Conservation (phyloP, 2,888 invertebrate genomes). For the Mythimna impura region DNA sequence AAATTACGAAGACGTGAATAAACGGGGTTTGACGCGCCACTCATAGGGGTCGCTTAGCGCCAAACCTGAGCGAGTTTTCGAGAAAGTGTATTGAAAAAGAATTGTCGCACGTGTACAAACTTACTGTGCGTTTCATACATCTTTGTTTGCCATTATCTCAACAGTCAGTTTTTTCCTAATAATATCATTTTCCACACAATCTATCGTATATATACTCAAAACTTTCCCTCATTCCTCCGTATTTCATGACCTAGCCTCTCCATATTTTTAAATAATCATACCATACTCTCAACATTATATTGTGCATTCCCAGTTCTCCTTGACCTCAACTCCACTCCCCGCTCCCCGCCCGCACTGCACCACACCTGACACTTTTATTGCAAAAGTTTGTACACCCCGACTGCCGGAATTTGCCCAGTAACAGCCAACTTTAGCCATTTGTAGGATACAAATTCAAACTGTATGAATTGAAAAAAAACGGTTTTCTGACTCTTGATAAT, state of each 20-base stretch:
- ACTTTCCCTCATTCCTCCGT: not conserved
- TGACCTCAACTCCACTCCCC: conserved; percentile 25
- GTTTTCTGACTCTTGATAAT: conserved; percentile 65
- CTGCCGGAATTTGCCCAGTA: conserved; percentile 71
- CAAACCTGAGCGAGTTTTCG: no score
- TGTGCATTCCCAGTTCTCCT: conserved; percentile 31
- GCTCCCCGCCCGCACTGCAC: conserved; percentile 57
- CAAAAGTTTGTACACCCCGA: conserved; percentile 78
- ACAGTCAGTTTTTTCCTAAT: no score
- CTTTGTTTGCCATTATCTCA: no score
- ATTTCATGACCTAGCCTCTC: not conserved
- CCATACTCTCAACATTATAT: not conserved
- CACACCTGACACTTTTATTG: conserved; percentile 78
- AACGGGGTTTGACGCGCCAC: no score
- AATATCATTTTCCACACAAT: no score
- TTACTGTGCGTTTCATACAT: not conserved
- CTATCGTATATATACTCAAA: no score
- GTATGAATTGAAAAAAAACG: conserved; percentile 80
- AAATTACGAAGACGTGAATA: no score
- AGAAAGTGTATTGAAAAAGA: no score
- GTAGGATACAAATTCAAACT: conserved; percentile 79
- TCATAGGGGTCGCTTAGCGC: no score
- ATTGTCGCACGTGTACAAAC: not conserved
- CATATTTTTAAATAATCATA: conserved; percentile 4
- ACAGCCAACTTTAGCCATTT: conserved; percentile 79